Base-by-base conservation (phyloP, 2,113 vertebrate species). In the Tiliqua scincoides region DNA sequence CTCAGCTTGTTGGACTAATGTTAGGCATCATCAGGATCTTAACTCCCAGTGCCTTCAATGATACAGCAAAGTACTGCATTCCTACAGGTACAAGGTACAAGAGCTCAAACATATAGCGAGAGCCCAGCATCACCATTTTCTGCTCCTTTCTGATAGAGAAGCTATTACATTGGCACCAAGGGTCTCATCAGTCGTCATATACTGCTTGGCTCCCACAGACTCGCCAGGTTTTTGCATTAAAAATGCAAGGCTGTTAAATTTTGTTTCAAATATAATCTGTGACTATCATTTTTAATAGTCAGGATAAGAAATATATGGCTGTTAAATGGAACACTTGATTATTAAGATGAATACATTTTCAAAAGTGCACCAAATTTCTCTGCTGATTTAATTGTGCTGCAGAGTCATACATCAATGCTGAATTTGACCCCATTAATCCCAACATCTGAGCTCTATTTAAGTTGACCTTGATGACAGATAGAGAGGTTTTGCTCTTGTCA, bases 221-320 rank as follows among this genome's bases (percentile, higher is more conserved):
- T 12, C 54, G 17, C 23, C 12, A 37, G 17, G 17, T 57, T 73
- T 35, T 25, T 71, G 23, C 15, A 79, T 74, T 54, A 48, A 72
- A 62, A 80, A 73, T 72, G 57, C 14, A 72, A 63, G 37, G 2
- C 40, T 72, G 52, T 72, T 79, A 21, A 80, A 62, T 35, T 63
- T 63, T 71, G 57, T 63, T 81, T 86, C 40, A 92, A 88, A 62
- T 83, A 68, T 2, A 54, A 57, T 79, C 82, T 10, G 1, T 37
- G 37, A 30, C 54, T 52, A 68, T 70, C 65, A 65, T 3, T 25
- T 37, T 2, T 75, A 62, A 30, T 27, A 78, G 67, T 65, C 67
- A n/a, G 70, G 40, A 92, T 27, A 61, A 57, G 32, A 84, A 17
- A 14, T 62, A 32, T 4, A 20, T 23, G 3, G 80, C 40, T 11